Evolutionary conservation across 2,113 vertebrate species (phyloP), one percentile per base, ranked within the genome.

Genomic region (Dolichotis patagonum): DNA sequence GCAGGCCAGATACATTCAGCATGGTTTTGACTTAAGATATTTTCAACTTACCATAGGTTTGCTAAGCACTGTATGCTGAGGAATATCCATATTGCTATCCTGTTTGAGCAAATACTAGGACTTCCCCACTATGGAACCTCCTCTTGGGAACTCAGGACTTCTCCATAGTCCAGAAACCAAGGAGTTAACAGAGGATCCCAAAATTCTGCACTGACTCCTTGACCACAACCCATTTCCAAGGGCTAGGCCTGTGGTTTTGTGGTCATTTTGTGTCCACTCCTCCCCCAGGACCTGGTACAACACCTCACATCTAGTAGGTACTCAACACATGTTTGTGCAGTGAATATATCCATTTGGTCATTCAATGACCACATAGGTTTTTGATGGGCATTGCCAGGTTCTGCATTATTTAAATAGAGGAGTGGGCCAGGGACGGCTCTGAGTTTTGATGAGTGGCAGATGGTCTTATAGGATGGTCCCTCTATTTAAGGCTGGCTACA

Each of bases 321-420:
- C 49, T 91, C 54, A 19, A 49, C 43, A 81, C 85, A 82, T 78
- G 43, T 67, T 38, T 88, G 60, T 19, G 32, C 7, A 75, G 35
- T 81, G 93, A 85, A 75, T 85, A 81, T 77, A 91, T 43, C 56
- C 73, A 78, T 41, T 22, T 89, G 82, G n/a, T 87, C 67, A 32
- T 73, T 90, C 52, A 7, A 26, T 56, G 92, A 65, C 85, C 71
- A 52, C 54, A 41, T n/a, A 71, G 14, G 24, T 80, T 62, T 83
- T 78, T 6, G 71, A 16, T 58, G 67, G 43, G 32, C 19, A 35
- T 7, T 67, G 63, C 35, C 89, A 85, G 58, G 19, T 73, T 82
- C 65, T 3, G 38, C 41, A 17, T 30, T 16, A 28, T 16, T 58
- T 24, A 32, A 62, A 93, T 28, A 41, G 30, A 86, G 41, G 41